phyloP scores from a whole-genome alignment of 2,113 vertebrate species.

The Trematocara marginatum region DNA sequence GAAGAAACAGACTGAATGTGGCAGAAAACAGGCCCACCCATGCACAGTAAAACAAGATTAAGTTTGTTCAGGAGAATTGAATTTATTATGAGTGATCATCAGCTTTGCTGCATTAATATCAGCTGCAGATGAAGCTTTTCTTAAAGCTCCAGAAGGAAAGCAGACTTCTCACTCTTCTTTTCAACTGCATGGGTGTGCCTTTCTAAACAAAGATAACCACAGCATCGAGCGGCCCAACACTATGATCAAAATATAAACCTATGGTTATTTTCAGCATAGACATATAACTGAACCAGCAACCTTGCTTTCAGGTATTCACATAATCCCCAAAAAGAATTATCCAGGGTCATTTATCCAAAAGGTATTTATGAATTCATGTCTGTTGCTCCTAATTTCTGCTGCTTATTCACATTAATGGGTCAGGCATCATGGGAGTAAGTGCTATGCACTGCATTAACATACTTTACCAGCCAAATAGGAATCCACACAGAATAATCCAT shows the following conservation, averaged over 20 bases:
- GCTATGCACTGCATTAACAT: not conserved
- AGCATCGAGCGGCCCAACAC: not conserved
- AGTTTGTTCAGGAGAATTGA: conserved; percentile 49
- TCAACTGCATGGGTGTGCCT: not conserved
- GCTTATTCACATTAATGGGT: not conserved
- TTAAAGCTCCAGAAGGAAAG: not conserved
- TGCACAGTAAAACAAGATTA: not conserved
- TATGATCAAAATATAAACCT: not conserved
- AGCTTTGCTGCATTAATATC: conserved; percentile 36
- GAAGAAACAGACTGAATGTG: conserved; percentile 32
- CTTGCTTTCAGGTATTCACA: not conserved
- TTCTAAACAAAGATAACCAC: not conserved
- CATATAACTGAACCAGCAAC: not conserved
- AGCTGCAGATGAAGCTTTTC: conserved; percentile 36
- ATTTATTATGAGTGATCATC: conserved; percentile 19
- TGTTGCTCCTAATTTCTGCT: not conserved
- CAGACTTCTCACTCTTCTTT: not conserved
- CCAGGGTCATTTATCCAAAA: not conserved
- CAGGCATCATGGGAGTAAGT: not conserved
- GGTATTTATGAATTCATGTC: not conserved
- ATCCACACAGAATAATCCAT: not conserved
- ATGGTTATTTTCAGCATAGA: not conserved
- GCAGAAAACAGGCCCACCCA: conserved; percentile 33
- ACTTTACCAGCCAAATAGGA: not conserved
- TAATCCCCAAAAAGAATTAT: not conserved